Conservation (phyloP, 2,797 vertebrate genomes). For the Gymnodraco acuticeps region DNA sequence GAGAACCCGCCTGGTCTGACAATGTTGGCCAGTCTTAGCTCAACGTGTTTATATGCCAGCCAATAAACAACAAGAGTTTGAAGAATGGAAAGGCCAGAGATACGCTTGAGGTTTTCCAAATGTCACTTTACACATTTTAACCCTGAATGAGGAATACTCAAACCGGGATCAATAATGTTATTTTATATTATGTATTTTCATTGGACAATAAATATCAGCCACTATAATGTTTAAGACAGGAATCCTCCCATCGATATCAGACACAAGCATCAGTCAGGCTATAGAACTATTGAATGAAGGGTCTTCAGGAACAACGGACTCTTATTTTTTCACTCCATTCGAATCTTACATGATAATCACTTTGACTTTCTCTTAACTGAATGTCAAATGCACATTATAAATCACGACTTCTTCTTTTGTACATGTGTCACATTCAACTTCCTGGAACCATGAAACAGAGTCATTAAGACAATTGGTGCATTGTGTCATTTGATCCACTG, state of each 20-base stretch:
- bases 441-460: conserved; percentile 47
- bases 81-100: neutral
- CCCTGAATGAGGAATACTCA: neutral
- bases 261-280: neutral
- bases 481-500: conserved; percentile 75
- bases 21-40: neutral
- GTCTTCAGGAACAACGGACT: neutral
- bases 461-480: conserved; percentile 58
- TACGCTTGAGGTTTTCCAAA: neutral
- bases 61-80: neutral
- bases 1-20: neutral
- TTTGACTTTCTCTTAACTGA: neutral
- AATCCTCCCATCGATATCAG: neutral
- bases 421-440: conserved; percentile 42
- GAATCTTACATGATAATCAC: neutral
- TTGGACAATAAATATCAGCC: neutral
- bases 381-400: neutral
- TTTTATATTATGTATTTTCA: neutral
- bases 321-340: neutral
- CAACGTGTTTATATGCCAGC: neutral
- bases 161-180: neutral
- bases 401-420: neutral
- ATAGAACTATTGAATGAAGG: neutral
- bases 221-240: neutral
- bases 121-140: neutral